Evolutionary conservation across 2,113 vertebrate species (phyloP), one percentile per base, ranked within the genome.

Genomic region (Sinocyclocheilus grahami): DNA sequence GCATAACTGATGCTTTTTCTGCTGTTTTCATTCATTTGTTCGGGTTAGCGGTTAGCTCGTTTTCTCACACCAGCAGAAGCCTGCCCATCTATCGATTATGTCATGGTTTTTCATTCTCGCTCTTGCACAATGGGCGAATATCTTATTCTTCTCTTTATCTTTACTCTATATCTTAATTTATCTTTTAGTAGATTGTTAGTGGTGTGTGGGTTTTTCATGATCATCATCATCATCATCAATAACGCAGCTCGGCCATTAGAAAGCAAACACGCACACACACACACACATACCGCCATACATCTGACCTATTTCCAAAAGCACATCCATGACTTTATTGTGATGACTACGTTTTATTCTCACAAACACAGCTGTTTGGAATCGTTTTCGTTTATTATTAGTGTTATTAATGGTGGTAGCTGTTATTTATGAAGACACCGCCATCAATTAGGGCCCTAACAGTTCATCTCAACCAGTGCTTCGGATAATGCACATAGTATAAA

Each of bases 231-330:
- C 58, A 83, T 81, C 69, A 86, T 82, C 77, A 86, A 72, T 85
- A 48, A 76, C 69, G 85, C 63, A 74, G 69, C 85, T 82, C 60
- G 69, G 85, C 85, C 85, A 86, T 82, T 75, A 75, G 48, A 80
- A 60, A 85, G 30, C 78, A 63, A 42, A 75, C 78, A 48, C 85
- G 33, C 84, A 69, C 76, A 11, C 72, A 63, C 77, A 37, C 85
- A 37, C 85, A 72, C 77, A 20, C 72, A 78, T 69, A 65, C 78
- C 63, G 33, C 48, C 69, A 84, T 60, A 60, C 11, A 84, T 42
- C 69, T 75, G 82, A 84, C 82, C 82, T 74, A 84, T 84, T 84
- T 84, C 82, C 65, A 60, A 58, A 55, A 74, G 20, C 67, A 84
- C 30, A 60, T 58, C 67, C 51, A 16, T 55, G 67, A 58, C 8